A percentile compares a stretch with the other conserved stretches of the same genome.
phyloP scores from a whole-genome alignment of 2,113 vertebrate genomes.

The Euleptes europaea region DNA sequence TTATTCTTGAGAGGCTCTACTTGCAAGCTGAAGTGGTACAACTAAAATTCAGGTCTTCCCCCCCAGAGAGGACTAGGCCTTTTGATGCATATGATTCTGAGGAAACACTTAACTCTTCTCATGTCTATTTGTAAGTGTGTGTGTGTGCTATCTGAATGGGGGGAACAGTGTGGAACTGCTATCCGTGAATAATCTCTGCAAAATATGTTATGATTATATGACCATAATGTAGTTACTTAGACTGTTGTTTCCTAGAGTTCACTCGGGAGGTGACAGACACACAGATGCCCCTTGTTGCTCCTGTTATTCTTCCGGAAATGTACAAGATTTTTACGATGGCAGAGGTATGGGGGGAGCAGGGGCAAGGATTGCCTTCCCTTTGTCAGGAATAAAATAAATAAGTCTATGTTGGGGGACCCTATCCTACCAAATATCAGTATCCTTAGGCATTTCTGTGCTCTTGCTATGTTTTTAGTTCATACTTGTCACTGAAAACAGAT shows the following conservation, averaged over 20 bases:
- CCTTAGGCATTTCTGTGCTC: not conserved
- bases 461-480: not conserved
- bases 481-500: not conserved
- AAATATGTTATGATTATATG: not conserved
- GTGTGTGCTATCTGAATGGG: not conserved
- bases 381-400: not conserved
- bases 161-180: not conserved
- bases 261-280: conserved; percentile 97
- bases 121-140: not conserved
- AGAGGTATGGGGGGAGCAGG: conserved; percentile 78
- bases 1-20: not conserved
- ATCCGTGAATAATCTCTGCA: not conserved
- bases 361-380: not conserved
- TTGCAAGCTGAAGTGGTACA: not conserved
- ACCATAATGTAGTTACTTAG: not conserved
- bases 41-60: not conserved
- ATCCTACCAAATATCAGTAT: not conserved
- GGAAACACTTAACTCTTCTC: not conserved
- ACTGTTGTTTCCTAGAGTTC: conserved; percentile 80
- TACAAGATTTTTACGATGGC: conserved; percentile 99
- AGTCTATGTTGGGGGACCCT: not conserved
- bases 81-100: not conserved
- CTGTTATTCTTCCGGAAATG: conserved; percentile 98
- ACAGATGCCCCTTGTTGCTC: conserved; percentile 97
- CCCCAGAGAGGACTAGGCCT: not conserved